Conservation (phyloP, 35 echinoderm and acorn worm genomes). For the Eucidaris tribuloides region DNA sequence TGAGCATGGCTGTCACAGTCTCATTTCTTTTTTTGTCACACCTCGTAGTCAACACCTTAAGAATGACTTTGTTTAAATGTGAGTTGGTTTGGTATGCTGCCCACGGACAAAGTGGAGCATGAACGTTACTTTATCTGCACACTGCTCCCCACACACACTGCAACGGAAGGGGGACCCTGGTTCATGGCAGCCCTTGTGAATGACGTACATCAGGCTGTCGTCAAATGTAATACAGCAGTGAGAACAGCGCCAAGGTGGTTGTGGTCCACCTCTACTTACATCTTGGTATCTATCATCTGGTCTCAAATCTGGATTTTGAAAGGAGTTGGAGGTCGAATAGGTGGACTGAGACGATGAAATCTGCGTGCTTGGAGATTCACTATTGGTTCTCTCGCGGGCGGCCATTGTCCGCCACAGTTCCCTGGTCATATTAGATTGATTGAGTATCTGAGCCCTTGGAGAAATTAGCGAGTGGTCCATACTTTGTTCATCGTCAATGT, state of each 20-base stretch:
- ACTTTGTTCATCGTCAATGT: not conserved
- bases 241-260: constrained; percentile 38
- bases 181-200: constrained; percentile 73
- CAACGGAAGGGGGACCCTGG: constrained; percentile 41
- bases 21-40: too few relatives aligned
- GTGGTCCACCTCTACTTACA: too few relatives aligned
- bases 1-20: too few relatives aligned
- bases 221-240: constrained; percentile 73
- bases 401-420: not conserved
- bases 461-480: too few relatives aligned
- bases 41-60: too few relatives aligned
- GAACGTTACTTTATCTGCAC: constrained; percentile 50
- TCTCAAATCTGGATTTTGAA: not conserved
- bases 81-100: constrained; percentile 44
- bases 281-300: not conserved
- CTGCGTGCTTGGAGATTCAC: constrained; percentile 5
- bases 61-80: too few relatives aligned
- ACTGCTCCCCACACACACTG: constrained; percentile 60
- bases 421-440: not conserved
- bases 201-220: constrained; percentile 61
- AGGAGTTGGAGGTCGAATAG: not conserved
- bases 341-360: constrained; percentile 8
- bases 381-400: not conserved
- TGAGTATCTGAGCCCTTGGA: not conserved
- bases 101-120: constrained; percentile 72